Base-by-base conservation (phyloP, 2,888 invertebrate species). In the Acleris literana region DNA sequence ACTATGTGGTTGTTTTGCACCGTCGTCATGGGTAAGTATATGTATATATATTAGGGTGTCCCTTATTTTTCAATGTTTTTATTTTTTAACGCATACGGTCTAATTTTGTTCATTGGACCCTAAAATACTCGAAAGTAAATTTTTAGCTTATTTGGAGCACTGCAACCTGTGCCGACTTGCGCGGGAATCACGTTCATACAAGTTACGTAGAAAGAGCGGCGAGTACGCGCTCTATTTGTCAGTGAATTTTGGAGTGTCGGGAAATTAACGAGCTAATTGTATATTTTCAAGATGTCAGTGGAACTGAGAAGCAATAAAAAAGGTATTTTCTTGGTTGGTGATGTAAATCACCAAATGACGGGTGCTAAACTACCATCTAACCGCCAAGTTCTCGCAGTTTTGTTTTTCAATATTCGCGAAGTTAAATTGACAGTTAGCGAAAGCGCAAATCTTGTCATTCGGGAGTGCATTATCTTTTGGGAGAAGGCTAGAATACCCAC, bases 331-430 rank as follows among this genome's bases (percentile, higher is more conserved):
- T 55, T 71, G 44, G 59, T 69, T 17, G 68, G 71, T 49, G 49
- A 59, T 3, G 20, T 63, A 46, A 69, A 61, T 17, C 39, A 70
- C 56, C 70, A 70, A 61, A 68, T 70, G 69, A 64, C 58, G 5
- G 70, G 66, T 5, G 51, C 43, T 20, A 20, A 20, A 20, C 20
- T 20, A 20, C 20, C 20, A 20, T 20, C 20, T 1, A 20, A 20
- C 20, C 20, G 20, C 20, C 20, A 11, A n/a, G n/a, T n/a, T n/a
- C n/a, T n/a, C n/a, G n/a, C n/a, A n/a, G n/a, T n/a, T n/a, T n/a
- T n/a, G n/a, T 80, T 94, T 94, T 68, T 94, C 91, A 73, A 73
- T 54, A 72, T 73, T 68, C 72, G 71, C 9, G 69, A 75, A 70
- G 71, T 73, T 4, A 69, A 72, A 29, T 58, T 72, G 43, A 72